phyloP scores from a whole-genome alignment of 1,140 invertebrate species.

The Scaptomyza graminum region DNA sequence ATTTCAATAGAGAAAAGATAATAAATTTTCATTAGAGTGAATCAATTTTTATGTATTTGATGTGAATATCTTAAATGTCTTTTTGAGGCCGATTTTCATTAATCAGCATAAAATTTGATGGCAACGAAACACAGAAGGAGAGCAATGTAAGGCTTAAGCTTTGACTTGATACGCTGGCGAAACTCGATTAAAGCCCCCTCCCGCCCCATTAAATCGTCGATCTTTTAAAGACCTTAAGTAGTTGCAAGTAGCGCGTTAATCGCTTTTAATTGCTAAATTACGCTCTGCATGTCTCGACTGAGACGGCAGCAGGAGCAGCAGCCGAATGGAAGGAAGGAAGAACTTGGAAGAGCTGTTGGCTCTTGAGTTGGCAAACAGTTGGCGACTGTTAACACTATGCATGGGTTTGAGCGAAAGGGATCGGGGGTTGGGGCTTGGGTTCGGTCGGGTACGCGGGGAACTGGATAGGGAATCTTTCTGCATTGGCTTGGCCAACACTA shows the following conservation, averaged over 20 bases:
- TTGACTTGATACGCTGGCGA: not conserved
- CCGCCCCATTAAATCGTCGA: constrained; percentile 44
- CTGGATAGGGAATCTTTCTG: not conserved
- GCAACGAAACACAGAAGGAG: constrained; percentile 21
- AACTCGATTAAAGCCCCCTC: not conserved
- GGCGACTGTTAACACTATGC: not conserved
- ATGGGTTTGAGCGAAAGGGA: not conserved
- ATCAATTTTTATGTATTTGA: not conserved
- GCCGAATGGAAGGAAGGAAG: not conserved
- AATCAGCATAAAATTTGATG: constrained; percentile 72
- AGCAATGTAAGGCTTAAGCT: constrained; percentile 27
- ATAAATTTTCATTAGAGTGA: constrained; percentile 33
- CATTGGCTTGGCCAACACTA: constrained; percentile 67
- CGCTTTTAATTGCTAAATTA: constrained; percentile 83
- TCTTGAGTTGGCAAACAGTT: not conserved
- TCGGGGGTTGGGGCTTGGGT: not conserved
- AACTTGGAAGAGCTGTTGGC: not conserved
- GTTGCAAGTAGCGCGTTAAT: constrained; percentile 63
- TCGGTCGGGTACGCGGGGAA: too few species aligned
- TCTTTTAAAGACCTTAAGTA: constrained; percentile 64
- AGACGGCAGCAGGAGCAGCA: too few species aligned
- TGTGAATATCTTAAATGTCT: constrained; percentile 7
- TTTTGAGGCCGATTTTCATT: constrained; percentile 14
- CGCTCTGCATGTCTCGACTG: constrained; percentile 57
- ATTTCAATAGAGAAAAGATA: not conserved